A percentile compares a stretch with the other conserved stretches of the same genome.
Conservation (phyloP, 2,113 vertebrate genomes). For the Neomonachus schauinslandi region DNA sequence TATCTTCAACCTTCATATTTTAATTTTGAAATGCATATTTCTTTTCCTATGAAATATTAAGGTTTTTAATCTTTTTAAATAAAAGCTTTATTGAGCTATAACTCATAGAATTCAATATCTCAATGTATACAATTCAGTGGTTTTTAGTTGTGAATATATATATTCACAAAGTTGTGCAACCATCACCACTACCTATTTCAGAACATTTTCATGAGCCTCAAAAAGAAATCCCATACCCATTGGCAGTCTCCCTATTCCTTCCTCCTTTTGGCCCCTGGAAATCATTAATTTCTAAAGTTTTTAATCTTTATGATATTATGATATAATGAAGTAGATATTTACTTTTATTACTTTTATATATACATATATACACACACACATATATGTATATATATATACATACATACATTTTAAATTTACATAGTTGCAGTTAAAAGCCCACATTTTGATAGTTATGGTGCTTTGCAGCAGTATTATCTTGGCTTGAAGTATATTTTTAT, state of each 20-base stretch:
- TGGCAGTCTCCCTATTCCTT: background rate
- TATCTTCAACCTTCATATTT: constrained; percentile 8
- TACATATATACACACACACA: too few species aligned
- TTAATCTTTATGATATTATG: background rate
- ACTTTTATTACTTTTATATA: background rate
- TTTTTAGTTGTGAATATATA: background rate
- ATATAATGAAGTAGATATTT: background rate
- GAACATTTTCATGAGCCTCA: background rate
- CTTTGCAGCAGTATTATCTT: background rate
- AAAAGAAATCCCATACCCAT: fast-evolving
- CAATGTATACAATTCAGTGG: background rate
- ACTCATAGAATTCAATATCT: background rate
- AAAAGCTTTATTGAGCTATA: background rate
- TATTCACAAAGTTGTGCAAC: background rate
- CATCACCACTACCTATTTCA: background rate
- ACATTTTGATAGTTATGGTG: background rate
- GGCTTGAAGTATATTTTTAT: background rate
- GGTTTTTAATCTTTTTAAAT: background rate
- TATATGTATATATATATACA: too few species aligned
- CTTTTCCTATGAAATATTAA: constrained; percentile 14
- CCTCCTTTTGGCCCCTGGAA: background rate
- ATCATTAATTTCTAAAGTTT: background rate
- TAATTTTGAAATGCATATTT: constrained; percentile 18
- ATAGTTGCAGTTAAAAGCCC: background rate
- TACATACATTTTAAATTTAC: background rate